These are phyloP conservation scores for Salvelinus sp. DNA, from an alignment of 2,113 vertebrate species.

Conservation along the genomic window DNA sequence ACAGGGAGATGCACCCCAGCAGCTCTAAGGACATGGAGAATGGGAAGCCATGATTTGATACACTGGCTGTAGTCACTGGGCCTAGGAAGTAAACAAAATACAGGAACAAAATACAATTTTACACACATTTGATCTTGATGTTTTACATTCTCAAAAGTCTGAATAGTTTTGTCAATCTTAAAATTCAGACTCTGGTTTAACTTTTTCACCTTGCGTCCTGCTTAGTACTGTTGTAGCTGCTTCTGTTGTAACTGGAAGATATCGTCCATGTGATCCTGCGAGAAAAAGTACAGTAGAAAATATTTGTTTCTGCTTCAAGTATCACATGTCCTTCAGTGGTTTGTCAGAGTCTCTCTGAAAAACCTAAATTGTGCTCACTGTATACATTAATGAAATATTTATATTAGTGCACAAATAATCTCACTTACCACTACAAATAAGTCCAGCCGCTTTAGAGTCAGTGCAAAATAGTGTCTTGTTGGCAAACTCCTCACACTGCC, in stretches of 20 bases:
- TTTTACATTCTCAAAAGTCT: neutral
- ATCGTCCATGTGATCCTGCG: neutral
- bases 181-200: neutral
- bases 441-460: slow-evolving; percentile 36
- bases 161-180: neutral
- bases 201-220: neutral
- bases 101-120: neutral
- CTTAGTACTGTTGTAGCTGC: neutral
- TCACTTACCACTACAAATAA: slow-evolving; percentile 65
- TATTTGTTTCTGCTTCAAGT: neutral
- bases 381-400: neutral
- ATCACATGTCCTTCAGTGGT: neutral
- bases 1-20: slow-evolving; percentile 35
- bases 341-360: neutral
- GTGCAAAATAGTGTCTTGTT: accelerated
- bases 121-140: neutral
- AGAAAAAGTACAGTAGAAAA: neutral
- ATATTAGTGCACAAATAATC: too few species aligned
- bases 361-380: too few species aligned
- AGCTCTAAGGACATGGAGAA: neutral
- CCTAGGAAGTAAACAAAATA: slow-evolving; percentile 8
- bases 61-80: accelerated
- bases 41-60: accelerated
- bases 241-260: neutral
- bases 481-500: slow-evolving; percentile 44